These are phyloP conservation scores for Pongo pygmaeus DNA, from an alignment of 2,113 vertebrate genomes.

Conservation along the genomic window DNA sequence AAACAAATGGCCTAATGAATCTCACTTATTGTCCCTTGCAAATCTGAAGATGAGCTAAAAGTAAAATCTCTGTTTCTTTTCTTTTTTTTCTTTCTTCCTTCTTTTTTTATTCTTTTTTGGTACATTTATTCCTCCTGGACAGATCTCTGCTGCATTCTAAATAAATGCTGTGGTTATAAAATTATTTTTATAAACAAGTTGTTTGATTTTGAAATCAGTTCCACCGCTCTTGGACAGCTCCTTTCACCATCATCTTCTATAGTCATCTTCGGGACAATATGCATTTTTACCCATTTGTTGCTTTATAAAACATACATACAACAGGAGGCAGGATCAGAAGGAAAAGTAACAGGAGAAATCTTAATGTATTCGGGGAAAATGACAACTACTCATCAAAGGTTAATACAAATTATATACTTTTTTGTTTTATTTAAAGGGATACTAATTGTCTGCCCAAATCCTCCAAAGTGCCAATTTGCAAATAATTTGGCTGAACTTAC, in stretches of 20 bases:
- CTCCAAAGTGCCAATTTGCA: neutral
- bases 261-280: slow-evolving; percentile 30
- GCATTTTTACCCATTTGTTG: slow-evolving; percentile 24
- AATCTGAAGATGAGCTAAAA: slow-evolving; percentile 92
- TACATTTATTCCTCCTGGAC: slow-evolving; percentile 68
- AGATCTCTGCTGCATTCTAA: slow-evolving; percentile 68
- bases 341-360: slow-evolving; percentile 1
- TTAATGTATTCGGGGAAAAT: slow-evolving; percentile 19
- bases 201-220: slow-evolving; percentile 50
- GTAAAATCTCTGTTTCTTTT: slow-evolving; percentile 85
- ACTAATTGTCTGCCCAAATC: neutral
- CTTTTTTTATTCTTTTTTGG: slow-evolving; percentile 48
- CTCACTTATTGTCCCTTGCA: slow-evolving; percentile 96
- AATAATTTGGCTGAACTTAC: neutral
- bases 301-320: slow-evolving; percentile 50
- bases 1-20: slow-evolving; percentile 99
- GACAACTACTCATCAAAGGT: neutral
- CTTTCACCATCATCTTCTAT: neutral
- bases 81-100: neutral
- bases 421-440: slow-evolving; percentile 70
- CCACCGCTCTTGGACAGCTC: fast-evolving
- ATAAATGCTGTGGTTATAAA: slow-evolving; percentile 50
- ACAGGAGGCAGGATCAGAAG: neutral
- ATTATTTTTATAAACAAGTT: slow-evolving; percentile 78
- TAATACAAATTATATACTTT: slow-evolving; percentile 39